Percentiles rank a stretch among this genome's conserved stretches.
These are phyloP conservation scores for Trachythela sp. DNA, from an alignment of 64 coral and sea anemone genomes.

Conservation along the genomic window DNA sequence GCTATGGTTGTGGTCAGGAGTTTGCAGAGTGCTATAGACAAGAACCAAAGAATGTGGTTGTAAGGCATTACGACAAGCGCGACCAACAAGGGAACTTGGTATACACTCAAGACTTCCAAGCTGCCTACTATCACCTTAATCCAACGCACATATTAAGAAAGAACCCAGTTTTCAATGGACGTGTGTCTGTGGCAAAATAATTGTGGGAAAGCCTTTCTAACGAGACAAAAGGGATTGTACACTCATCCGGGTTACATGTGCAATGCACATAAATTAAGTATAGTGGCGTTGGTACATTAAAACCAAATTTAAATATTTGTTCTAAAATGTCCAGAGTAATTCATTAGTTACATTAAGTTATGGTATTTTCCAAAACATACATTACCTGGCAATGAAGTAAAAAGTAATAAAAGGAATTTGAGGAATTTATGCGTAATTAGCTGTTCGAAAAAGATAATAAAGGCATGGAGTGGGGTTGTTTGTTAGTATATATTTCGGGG, in stretches of 20 bases:
- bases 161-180: neutral
- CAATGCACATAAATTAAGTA: neutral
- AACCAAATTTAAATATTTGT: too few relatives aligned
- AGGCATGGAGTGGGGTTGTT: too few relatives aligned
- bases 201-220: neutral
- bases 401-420: too few relatives aligned
- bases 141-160: neutral
- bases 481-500: too few relatives aligned
- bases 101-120: neutral
- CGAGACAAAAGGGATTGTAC: neutral
- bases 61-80: neutral
- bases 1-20: neutral
- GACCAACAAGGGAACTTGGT: neutral
- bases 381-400: too few relatives aligned
- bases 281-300: too few relatives aligned
- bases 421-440: too few relatives aligned
- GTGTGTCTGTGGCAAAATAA: neutral
- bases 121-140: constrained; percentile 5
- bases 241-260: neutral
- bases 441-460: too few relatives aligned
- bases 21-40: neutral
- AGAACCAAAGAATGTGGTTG: neutral
- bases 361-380: too few relatives aligned
- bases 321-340: too few relatives aligned
- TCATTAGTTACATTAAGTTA: too few relatives aligned